phyloP scores from a whole-genome alignment of 1,140 invertebrate genomes.

The Planococcus citri region DNA sequence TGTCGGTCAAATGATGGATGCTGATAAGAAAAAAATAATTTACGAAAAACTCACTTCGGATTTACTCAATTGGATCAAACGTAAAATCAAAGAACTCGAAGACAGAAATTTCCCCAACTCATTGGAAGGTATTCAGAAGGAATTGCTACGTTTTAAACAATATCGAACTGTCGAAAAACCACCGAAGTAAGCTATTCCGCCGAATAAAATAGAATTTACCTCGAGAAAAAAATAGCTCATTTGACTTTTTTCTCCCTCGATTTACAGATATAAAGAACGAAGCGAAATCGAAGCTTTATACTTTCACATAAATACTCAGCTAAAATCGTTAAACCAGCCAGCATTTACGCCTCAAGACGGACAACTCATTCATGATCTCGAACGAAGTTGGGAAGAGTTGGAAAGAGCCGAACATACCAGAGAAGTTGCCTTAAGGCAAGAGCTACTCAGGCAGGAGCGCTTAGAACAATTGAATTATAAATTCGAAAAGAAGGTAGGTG shows the following conservation, averaged over 20 bases:
- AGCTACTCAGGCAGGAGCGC: slow-evolving; percentile 82
- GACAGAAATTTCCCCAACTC: slow-evolving; percentile 88
- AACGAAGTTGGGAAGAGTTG: slow-evolving; percentile 80
- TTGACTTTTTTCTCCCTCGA: background rate
- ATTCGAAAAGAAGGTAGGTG: slow-evolving; percentile 79
- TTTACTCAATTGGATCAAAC: slow-evolving; percentile 85
- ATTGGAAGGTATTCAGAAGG: slow-evolving; percentile 84
- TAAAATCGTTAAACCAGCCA: slow-evolving; percentile 85
- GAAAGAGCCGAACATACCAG: slow-evolving; percentile 90
- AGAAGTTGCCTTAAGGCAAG: slow-evolving; percentile 82
- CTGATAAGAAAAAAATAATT: slow-evolving; percentile 76
- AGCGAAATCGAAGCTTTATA: slow-evolving; percentile 94
- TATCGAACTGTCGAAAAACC: slow-evolving; percentile 96
- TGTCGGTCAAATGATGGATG: slow-evolving; percentile 88
- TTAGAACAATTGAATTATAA: slow-evolving; percentile 91
- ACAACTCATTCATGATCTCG: slow-evolving; percentile 79
- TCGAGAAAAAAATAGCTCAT: no score
- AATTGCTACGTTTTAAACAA: slow-evolving; percentile 81
- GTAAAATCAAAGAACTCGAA: slow-evolving; percentile 73
- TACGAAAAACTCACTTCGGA: slow-evolving; percentile 75
- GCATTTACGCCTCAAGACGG: slow-evolving; percentile 83
- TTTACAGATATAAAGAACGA: slow-evolving; percentile 74
- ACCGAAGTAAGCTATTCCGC: slow-evolving; percentile 61
- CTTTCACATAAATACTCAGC: slow-evolving; percentile 91
- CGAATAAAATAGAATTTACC: slow-evolving; percentile 9